Evolutionary conservation across 2,113 vertebrate genomes (phyloP).

Genomic region (Otis tarda): DNA sequence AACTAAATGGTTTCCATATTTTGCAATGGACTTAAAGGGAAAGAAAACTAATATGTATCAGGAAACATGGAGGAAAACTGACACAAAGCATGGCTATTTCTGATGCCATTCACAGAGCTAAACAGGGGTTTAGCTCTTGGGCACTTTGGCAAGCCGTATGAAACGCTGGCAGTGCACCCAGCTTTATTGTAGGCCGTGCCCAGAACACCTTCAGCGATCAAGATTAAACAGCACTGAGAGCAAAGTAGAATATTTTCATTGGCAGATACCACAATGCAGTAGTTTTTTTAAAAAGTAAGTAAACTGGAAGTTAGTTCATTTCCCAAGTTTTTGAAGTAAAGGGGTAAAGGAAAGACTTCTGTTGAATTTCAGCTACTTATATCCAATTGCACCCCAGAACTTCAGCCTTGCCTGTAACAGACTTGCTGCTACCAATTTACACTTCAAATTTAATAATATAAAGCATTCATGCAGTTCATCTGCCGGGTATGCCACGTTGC

Average conservation of each 20-base stretch:
- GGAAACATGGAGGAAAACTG: not conserved
- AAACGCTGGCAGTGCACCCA: not conserved
- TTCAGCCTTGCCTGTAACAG: not conserved
- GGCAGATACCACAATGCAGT: not conserved
- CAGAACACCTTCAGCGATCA: not conserved
- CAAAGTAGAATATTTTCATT: not conserved
- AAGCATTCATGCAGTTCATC: not conserved
- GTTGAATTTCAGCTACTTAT: not conserved
- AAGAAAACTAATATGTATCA: not conserved
- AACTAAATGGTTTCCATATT: not conserved
- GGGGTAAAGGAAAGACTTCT: not conserved
- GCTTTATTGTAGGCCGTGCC: not conserved
- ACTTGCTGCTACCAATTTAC: not conserved
- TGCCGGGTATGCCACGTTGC: not conserved
- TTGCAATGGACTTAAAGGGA: not conserved
- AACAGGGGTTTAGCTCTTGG: not conserved
- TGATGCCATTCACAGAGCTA: not conserved
- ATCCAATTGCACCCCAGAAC: not conserved
- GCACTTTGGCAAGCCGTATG: not conserved
- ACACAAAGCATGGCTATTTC: not conserved
- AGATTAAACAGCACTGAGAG: not conserved
- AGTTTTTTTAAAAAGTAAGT: not conserved
- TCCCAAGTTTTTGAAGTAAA: not conserved
- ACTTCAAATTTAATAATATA: not conserved
- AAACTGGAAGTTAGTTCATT: not conserved